Conservation (phyloP, 2,797 vertebrate species). For the Argya squamiceps region DNA sequence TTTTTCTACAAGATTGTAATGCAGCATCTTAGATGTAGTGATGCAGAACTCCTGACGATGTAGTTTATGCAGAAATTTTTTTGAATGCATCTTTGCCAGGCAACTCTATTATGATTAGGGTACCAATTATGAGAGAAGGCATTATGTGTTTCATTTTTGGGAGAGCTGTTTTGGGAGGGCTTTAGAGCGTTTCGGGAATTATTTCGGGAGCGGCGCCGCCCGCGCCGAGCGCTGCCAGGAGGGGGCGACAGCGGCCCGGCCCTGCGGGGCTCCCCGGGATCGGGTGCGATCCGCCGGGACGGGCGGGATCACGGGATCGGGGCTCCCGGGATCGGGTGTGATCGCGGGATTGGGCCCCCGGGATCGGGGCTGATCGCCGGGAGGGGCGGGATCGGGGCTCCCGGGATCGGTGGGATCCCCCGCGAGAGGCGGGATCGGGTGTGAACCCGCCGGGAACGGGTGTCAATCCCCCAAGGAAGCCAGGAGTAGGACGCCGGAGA, state of each 20-base stretch:
- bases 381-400: background rate
- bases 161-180: background rate
- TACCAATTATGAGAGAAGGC: too few species aligned
- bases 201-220: background rate
- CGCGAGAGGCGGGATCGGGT: too few species aligned
- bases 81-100: background rate
- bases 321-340: too few species aligned
- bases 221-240: background rate
- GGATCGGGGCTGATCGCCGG: too few species aligned
- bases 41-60: background rate
- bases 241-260: background rate
- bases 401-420: too few species aligned
- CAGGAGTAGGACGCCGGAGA: background rate
- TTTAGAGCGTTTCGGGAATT: background rate
- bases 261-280: background rate
- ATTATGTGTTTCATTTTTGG: accelerated
- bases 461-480: background rate
- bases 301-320: accelerated
- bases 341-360: too few species aligned
- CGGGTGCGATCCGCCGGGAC: too few species aligned
- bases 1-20: background rate
- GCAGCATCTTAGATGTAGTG: background rate
- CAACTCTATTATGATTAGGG: background rate
- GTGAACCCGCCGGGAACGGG: too few species aligned
- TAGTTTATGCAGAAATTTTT: background rate